A percentile compares a stretch with the other conserved stretches of the same genome.
These are phyloP conservation scores for Pluvianellus socialis DNA, from an alignment of 2,113 vertebrate genomes.

Conservation along the genomic window DNA sequence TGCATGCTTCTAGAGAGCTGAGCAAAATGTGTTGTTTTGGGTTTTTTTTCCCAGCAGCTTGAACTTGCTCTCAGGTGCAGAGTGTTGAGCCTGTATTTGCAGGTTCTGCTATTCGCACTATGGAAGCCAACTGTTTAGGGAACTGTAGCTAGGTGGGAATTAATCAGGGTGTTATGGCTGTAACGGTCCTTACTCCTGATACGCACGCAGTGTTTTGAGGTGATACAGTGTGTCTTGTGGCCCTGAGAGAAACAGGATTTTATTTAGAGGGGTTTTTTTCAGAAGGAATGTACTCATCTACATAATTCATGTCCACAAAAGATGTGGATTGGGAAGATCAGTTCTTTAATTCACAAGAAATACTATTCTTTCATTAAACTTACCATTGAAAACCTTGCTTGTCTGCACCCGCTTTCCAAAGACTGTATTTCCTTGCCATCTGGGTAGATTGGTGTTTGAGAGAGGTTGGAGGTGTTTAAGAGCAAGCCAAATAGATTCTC, in stretches of 20 bases:
- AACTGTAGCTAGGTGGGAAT: too few relatives aligned
- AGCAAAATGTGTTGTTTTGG: too few relatives aligned
- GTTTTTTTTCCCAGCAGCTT: not conserved
- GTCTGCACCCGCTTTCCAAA: not conserved
- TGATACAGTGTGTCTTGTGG: not conserved
- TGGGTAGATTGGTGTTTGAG: not conserved
- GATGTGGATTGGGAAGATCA: not conserved
- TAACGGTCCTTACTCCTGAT: not conserved
- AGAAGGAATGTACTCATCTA: not conserved
- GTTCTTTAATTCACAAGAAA: not conserved
- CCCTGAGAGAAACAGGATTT: not conserved
- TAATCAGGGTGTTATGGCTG: accelerated
- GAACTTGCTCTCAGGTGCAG: too few relatives aligned
- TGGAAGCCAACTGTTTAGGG: not conserved
- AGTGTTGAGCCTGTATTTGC: not conserved
- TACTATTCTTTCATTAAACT: not conserved
- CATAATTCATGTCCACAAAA: accelerated
- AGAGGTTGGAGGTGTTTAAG: not conserved
- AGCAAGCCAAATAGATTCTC: not conserved
- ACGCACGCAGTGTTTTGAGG: accelerated
- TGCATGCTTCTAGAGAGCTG: too few relatives aligned
- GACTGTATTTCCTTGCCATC: not conserved
- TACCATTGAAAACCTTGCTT: not conserved
- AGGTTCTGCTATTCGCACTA: accelerated
- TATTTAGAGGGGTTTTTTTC: not conserved